Base-by-base conservation (phyloP, 1,140 invertebrate genomes). In the Colletes gigas region DNA sequence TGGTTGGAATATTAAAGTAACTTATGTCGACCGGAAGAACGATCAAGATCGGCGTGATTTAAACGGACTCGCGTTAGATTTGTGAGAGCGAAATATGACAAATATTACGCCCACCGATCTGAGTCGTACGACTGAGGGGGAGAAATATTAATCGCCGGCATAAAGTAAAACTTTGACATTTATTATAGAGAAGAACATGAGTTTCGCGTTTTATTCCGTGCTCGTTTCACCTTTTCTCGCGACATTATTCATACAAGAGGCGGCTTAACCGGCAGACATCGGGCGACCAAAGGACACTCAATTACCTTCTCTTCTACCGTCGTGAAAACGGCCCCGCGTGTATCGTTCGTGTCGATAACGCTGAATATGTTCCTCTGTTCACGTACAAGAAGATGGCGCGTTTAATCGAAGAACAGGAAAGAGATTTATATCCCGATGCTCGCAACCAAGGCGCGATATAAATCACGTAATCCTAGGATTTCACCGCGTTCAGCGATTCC, bases 101-200 rank as follows among this genome's bases (percentile, higher is more conserved):
- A 65, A 74, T 59, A 52, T 74, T 44, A 52, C 21, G 7, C 19
- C 30, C 10, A 50, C 30, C 41, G 54, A 62, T 4, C 21, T 9
- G 4, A 30, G 0, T 7, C 10, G 3, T 17, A 10, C 41, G 30
- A 78, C 52, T 14, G 21, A 4, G 52, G 4, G 4, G 8, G 8
- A 19, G 12, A 41, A 44, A 30, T 68, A 68, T 67, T 75, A 81
- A 75, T 75, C 62, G 71, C 10, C 15, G 21, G 15, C 72, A 69
- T 81, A 81, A 81, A 81, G 39, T 81, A 76, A 62, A 63, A 81
- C 68, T 69, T 62, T 75, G 72, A 81, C 78, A 52, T 76, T 76
- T 68, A 73, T 75, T 66, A 54, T 59, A 15, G 54, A 30, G 65
- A 76, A 68, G 52, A 52, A 55, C 44, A 44, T 50, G 54, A 19